A percentile compares a stretch with the other conserved stretches of the same genome.
Evolutionary conservation across 2,113 vertebrate species (phyloP).

Genomic region (Megaleporinus macrocephalus): DNA sequence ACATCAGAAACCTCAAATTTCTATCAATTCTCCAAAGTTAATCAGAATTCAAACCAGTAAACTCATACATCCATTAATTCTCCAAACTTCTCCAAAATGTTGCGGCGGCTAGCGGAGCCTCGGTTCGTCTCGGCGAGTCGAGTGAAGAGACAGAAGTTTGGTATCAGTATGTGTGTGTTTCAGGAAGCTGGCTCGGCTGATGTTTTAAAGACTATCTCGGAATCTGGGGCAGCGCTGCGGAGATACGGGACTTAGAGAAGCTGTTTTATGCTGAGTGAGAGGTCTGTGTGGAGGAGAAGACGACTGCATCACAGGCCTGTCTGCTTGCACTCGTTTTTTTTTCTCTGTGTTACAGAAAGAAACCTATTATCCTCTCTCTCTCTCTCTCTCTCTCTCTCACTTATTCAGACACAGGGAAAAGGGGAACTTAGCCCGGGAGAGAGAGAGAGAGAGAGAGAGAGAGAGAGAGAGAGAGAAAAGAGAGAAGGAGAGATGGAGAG

Average conservation of each 20-base stretch:
- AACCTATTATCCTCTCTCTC: slow-evolving; percentile 13
- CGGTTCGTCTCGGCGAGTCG: no score
- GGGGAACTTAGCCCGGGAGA: slow-evolving; percentile 5
- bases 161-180: background rate
- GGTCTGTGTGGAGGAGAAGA: background rate
- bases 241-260: slow-evolving; percentile 28
- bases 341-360: slow-evolving; percentile 14
- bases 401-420: background rate
- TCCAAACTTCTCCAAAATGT: no score
- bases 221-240: slow-evolving; percentile 31
- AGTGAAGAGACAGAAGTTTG: background rate
- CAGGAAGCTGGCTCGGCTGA: background rate
- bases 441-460: slow-evolving; percentile 31
- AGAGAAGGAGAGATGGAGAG: slow-evolving; percentile 32
- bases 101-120: no score
- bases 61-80: no score
- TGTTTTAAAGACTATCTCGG: background rate
- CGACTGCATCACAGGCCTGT: slow-evolving; percentile 12
- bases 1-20: no score
- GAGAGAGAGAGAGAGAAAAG: no score
- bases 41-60: no score
- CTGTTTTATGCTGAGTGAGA: slow-evolving; percentile 9
- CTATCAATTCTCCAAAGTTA: no score
- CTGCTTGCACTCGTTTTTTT: background rate
- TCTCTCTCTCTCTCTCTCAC: slow-evolving; percentile 3